Conservation (phyloP, 2,797 vertebrate genomes). For the Fringilla coelebs region DNA sequence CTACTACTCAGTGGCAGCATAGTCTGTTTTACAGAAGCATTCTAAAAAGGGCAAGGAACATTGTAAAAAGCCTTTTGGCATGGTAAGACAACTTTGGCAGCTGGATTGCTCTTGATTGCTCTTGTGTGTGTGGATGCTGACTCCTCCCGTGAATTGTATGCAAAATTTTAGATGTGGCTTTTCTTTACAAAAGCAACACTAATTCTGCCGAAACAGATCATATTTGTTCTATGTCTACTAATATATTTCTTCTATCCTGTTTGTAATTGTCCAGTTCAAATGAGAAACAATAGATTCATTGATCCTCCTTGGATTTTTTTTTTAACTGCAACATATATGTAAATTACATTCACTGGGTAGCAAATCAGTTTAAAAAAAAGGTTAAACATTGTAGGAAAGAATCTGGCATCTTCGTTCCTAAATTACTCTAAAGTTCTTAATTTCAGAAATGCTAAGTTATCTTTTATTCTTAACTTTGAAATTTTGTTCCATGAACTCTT, state of each 20-base stretch:
- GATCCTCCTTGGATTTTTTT: not conserved
- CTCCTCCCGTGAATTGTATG: not conserved
- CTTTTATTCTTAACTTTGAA: not conserved
- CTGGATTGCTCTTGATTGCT: not conserved
- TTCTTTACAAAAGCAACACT: not conserved
- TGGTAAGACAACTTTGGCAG: not conserved
- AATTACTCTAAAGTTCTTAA: not conserved
- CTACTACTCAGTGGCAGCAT: not conserved
- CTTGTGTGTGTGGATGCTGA: not conserved
- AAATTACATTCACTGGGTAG: not conserved
- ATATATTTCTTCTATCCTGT: not conserved
- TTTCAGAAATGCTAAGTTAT: not conserved
- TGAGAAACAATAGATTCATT: not conserved
- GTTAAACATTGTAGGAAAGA: not conserved
- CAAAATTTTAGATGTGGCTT: not conserved
- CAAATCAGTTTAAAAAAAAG: not conserved
- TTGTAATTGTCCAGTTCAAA: not conserved
- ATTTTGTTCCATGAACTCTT: not conserved
- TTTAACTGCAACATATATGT: not conserved
- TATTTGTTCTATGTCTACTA: not conserved
- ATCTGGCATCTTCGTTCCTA: not conserved
- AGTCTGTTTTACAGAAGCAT: not conserved
- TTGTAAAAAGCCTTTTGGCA: not conserved
- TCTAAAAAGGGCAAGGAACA: not conserved
- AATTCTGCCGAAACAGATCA: not conserved